Base-by-base conservation (phyloP, 2,888 invertebrate genomes). In the Callimorpha dominula region DNA sequence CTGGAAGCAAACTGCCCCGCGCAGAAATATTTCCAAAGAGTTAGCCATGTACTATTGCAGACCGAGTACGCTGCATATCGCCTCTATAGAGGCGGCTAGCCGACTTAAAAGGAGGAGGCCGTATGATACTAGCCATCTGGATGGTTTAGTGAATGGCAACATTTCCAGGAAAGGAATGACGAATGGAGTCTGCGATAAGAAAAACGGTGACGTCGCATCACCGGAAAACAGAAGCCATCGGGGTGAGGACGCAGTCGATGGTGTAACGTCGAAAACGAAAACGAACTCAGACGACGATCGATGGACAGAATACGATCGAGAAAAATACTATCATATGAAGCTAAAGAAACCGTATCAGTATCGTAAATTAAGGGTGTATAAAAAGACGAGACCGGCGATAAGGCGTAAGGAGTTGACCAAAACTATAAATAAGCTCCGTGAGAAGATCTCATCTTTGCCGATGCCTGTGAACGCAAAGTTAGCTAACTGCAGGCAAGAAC, bases 1-100 rank as follows among this genome's bases (percentile, higher is more conserved):
- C 90, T 98, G 98, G 98, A 98, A 98, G 93, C 98, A 98, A 93
- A 95, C 97, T 80, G 96, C 97, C 82, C 98, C 98, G 74, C 97
- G 97, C 86, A 97, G 97, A 81, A 97, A 97, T 91, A 95, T 97
- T 81, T 97, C 97, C 89, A 97, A 97, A 89, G 97, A 97, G 94
- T 96, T 98, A 95, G 96, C 96, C 88, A 96, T 98, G 90, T 97
- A 96, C 91, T 97, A 97, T 89, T 96, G 96, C 91, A 95, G 97
- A 82, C 96, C 97, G 74, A 96, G 96, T 82, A 93, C 94, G 83
- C 88, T 96, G 89, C 89, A 89, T 88, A 82, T 90, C 88, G 88
- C 93, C 87, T 85, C 94, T 88, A 92, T 94, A 90, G 91, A 91
- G 84, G 90, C 94, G 88, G 88, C 88, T 80, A 89, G 93, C 76